phyloP scores from a whole-genome alignment of 2,888 invertebrate species.

The Sphinx pinastri region DNA sequence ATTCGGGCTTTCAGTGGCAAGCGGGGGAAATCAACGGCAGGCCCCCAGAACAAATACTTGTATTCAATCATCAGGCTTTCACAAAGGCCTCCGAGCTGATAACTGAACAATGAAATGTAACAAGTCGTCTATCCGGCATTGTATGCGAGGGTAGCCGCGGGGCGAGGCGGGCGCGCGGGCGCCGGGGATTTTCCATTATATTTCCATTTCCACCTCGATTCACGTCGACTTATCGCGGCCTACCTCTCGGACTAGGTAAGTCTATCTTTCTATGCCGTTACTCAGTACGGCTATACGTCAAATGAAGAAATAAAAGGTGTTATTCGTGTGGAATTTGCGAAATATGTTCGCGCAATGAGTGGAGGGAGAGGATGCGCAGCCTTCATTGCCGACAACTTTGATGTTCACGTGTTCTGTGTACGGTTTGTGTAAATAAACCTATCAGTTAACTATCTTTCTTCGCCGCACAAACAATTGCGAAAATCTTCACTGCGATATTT shows the following conservation, averaged over 20 bases:
- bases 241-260: constrained; percentile 79
- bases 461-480: constrained; percentile 26
- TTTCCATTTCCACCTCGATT: constrained; percentile 84
- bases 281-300: constrained; percentile 70
- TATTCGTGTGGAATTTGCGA: constrained; percentile 44
- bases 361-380: constrained; percentile 24
- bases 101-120: constrained; percentile 85
- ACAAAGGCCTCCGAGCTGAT: constrained; percentile 81
- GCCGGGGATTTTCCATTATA: constrained; percentile 78
- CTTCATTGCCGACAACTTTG: constrained; percentile 27
- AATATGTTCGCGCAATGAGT: constrained; percentile 36
- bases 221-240: constrained; percentile 79
- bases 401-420: constrained; percentile 28
- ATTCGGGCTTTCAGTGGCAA: constrained; percentile 74
- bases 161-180: constrained; percentile 39
- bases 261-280: constrained; percentile 82
- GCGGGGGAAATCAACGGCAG: constrained; percentile 77
- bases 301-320: constrained; percentile 53
- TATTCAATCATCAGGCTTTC: constrained; percentile 82
- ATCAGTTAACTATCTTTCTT: constrained; percentile 27
- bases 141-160: constrained; percentile 59
- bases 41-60: constrained; percentile 80
- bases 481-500: constrained; percentile 5
- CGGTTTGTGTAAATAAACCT: constrained; percentile 26
- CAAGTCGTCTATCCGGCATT: constrained; percentile 83